These are phyloP conservation scores for Noctua janthina DNA, from an alignment of 2,888 invertebrate genomes.

Conservation along the genomic window DNA sequence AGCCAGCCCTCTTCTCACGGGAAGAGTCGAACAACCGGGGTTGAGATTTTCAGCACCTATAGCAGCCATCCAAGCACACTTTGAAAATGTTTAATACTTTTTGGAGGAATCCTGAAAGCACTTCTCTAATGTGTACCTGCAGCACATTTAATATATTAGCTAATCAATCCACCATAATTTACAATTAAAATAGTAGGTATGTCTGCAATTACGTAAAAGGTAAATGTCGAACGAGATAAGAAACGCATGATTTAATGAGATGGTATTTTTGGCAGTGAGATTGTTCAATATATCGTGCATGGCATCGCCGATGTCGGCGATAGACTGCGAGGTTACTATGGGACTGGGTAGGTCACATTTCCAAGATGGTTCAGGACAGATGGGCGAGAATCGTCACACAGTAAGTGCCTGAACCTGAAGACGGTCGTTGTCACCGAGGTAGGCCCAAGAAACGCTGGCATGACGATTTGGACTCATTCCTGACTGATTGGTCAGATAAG, in stretches of 20 bases:
- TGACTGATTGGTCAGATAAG: too few relatives aligned
- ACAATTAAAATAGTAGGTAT: slow-evolving; percentile 51
- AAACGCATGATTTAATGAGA: background rate
- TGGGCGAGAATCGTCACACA: too few relatives aligned
- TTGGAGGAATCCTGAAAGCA: background rate
- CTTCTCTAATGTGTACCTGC: background rate
- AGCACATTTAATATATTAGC: background rate
- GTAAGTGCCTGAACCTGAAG: too few relatives aligned
- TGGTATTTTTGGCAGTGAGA: slow-evolving; percentile 20
- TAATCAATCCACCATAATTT: background rate
- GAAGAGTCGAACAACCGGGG: background rate
- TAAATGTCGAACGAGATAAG: slow-evolving; percentile 32
- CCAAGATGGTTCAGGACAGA: too few relatives aligned
- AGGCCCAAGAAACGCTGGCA: too few relatives aligned
- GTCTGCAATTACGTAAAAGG: slow-evolving; percentile 73
- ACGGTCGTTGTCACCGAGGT: too few relatives aligned
- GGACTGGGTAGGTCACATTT: too few relatives aligned
- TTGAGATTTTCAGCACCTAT: background rate
- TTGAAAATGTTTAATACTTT: background rate
- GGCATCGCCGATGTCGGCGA: too few relatives aligned
- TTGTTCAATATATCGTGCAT: slow-evolving; percentile 20
- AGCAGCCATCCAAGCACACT: background rate
- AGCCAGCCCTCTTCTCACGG: background rate
- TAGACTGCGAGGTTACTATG: too few relatives aligned
- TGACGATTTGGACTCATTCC: too few relatives aligned